These are phyloP conservation scores for Microctonus brassicae DNA, from an alignment of 2,888 invertebrate species.

Conservation along the genomic window DNA sequence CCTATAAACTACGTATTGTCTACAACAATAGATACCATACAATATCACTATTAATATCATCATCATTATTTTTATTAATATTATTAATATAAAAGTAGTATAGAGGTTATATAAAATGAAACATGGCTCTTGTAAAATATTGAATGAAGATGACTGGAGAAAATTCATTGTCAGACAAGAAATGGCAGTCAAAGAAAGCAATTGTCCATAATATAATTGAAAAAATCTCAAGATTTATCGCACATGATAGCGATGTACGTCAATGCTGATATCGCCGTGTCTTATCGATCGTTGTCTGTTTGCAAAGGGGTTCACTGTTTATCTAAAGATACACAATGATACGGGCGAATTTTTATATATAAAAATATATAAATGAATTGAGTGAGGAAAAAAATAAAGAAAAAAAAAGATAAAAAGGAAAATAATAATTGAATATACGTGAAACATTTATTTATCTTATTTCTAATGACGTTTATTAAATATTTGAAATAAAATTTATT, in stretches of 20 bases:
- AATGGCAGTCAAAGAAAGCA: too few species aligned
- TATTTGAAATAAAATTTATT: too few species aligned
- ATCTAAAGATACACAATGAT: not conserved
- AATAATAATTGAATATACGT: too few species aligned
- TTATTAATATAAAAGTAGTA: too few species aligned
- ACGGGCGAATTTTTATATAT: not conserved
- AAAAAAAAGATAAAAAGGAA: not conserved
- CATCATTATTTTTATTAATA: too few species aligned
- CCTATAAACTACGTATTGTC: conserved; percentile 4
- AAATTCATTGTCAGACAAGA: too few species aligned
- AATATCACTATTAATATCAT: too few species aligned
- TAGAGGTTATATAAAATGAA: not conserved
- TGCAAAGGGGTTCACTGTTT: conserved; percentile 23
- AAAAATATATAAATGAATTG: not conserved
- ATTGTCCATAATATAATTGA: conserved; percentile 10
- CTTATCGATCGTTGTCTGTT: conserved; percentile 50
- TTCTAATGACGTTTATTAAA: too few species aligned
- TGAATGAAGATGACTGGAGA: not conserved
- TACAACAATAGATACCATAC: not conserved
- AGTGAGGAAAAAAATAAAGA: not conserved
- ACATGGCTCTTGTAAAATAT: not conserved
- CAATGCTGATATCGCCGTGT: conserved; percentile 55
- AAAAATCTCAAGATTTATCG: conserved; percentile 31
- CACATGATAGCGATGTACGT: conserved; percentile 51
- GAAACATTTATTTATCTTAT: too few species aligned